Evolutionary conservation across 2,888 invertebrate species (phyloP), one percentile per base, ranked within the genome.

Genomic region (Meteorus colon): DNA sequence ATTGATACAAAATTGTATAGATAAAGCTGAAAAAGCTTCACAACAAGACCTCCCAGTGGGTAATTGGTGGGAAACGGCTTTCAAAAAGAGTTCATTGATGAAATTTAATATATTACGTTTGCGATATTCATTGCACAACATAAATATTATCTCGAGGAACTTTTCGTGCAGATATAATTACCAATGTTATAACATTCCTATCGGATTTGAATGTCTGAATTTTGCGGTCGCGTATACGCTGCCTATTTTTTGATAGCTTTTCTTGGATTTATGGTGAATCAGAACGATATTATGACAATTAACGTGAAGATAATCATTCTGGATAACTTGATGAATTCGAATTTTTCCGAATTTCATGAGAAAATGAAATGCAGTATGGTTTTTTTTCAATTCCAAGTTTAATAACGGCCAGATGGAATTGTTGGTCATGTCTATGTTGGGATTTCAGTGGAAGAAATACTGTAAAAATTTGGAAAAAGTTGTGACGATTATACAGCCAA

Each of bases 11-110:
- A 29, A 29, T 27, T 60, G 63, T 63, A 34, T n/a, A 34, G 19
- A n/a, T 63, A 34, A 31, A 29, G 63, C 8, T 34, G 63, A 19
- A 63, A 63, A n/a, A 63, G 34, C 63, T 63, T 63, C 34, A 8
- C 1, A 63, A 31, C 16, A 34, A 63, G 34, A n/a, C 34, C 29
- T 34, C 31, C 14, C 8, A 2, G 34, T n/a, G 31, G 63, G 16
- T 63, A 63, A 63, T 63, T 31, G 63, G 34, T 31, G 16, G 63
- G n/a, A 19, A n/a, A 63, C 6, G 34, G 5, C 34, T 8, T 8
- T 34, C 34, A 34, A 24, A 24, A 24, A 24, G 24, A 24, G 24
- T 24, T 24, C 24, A 24, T 24, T 24, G 1, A 24, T 24, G 0
- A 24, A 24, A 24, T 24, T 24, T 24, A 24, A 24, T 34, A 1